Conservation (phyloP, 1,140 invertebrate genomes). For the Brachionus calyciflorus region DNA sequence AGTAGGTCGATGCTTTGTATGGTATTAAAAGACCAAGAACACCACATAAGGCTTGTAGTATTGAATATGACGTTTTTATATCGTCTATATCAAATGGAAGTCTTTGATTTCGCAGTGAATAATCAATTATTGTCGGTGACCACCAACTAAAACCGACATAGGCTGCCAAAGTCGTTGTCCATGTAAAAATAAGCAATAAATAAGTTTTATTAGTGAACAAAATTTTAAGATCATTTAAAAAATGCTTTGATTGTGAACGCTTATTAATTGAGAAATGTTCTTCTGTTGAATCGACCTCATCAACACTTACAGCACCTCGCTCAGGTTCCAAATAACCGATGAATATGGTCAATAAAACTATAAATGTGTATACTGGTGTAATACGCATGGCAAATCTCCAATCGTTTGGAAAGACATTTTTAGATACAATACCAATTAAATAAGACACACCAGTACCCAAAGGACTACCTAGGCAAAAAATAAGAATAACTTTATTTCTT, state of each 20-base stretch:
- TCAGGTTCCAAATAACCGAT: slow-evolving; percentile 11
- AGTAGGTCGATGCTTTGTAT: slow-evolving; percentile 13
- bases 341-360: background rate
- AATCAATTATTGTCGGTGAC: slow-evolving; percentile 33
- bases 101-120: slow-evolving; percentile 25
- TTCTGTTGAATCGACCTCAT: slow-evolving; percentile 15
- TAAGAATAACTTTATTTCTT: background rate
- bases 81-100: background rate
- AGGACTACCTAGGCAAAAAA: slow-evolving; percentile 10
- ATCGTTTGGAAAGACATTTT: background rate
- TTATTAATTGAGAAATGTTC: slow-evolving; percentile 16
- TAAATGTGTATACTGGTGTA: slow-evolving; percentile 19
- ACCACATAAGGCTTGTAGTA: slow-evolving; percentile 25
- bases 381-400: slow-evolving; percentile 36
- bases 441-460: slow-evolving; percentile 31
- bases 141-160: slow-evolving; percentile 41
- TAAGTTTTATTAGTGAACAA: slow-evolving; percentile 42
- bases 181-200: slow-evolving; percentile 30
- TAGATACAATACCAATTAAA: slow-evolving; percentile 33
- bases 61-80: slow-evolving; percentile 35
- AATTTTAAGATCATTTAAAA: slow-evolving; percentile 34
- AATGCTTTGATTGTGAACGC: slow-evolving; percentile 1
- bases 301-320: background rate
- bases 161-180: slow-evolving; percentile 31
- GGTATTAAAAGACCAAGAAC: slow-evolving; percentile 31